Evolutionary conservation across 2,888 invertebrate species (phyloP).

Genomic region (Trichopoda pennipes): DNA sequence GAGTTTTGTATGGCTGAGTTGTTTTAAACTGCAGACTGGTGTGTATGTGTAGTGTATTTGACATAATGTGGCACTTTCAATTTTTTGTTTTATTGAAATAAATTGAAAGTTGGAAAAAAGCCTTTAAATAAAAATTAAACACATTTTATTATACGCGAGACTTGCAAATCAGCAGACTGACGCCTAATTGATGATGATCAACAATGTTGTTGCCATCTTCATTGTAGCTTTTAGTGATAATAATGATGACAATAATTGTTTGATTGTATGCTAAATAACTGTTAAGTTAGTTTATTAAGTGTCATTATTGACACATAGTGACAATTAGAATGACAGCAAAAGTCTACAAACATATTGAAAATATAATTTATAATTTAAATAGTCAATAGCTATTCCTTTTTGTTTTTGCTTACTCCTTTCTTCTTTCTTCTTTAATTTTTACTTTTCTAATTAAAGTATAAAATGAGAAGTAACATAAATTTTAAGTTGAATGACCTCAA

Average conservation of each 20-base stretch:
- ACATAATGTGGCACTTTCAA: conserved; percentile 71
- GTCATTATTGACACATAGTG: conserved; percentile 69
- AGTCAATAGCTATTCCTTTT: too few species aligned
- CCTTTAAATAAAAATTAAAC: conserved; percentile 45
- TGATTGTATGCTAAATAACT: conserved; percentile 64
- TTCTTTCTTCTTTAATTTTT: conserved; percentile 25
- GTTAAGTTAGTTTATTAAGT: conserved; percentile 68
- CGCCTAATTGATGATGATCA: conserved; percentile 65
- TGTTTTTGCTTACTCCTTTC: too few species aligned
- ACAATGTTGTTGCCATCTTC: conserved; percentile 18
- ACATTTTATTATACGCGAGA: conserved; percentile 51
- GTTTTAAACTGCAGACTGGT: conserved; percentile 32
- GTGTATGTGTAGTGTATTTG: conserved; percentile 59
- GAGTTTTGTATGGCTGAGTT: conserved; percentile 48
- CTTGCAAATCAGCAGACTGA: conserved; percentile 62
- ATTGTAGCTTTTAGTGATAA: conserved; percentile 24
- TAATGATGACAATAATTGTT: conserved; percentile 63
- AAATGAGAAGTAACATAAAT: conserved; percentile 23
- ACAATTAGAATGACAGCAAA: conserved; percentile 69
- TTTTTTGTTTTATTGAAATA: conserved; percentile 70
- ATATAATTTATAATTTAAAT: conserved; percentile 61
- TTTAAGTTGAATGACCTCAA: conserved; percentile 47
- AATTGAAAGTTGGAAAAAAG: conserved; percentile 69
- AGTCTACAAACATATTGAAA: conserved; percentile 66
- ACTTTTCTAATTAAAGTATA: conserved; percentile 26